phyloP scores from a whole-genome alignment of 30 jellyfish, hydroid and myxozoan species.

The Kudoa iwatai region DNA sequence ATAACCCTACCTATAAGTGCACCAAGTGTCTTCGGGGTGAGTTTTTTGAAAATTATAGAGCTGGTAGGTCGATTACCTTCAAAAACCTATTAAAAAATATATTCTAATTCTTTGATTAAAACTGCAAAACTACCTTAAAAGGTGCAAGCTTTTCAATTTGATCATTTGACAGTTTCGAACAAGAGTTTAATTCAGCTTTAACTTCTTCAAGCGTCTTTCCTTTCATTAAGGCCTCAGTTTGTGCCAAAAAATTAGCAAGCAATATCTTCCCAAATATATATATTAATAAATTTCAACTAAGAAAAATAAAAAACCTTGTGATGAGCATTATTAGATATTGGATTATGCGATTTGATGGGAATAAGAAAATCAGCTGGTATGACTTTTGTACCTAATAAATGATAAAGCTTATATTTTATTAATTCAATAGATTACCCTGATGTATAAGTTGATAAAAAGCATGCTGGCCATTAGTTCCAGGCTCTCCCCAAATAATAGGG shows the following conservation, averaged over 20 bases:
- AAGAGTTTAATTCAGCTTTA: slow-evolving; percentile 11
- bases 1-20: slow-evolving; percentile 17
- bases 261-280: slow-evolving; percentile 7
- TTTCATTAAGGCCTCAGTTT: slow-evolving; percentile 87
- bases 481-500: slow-evolving; percentile 4
- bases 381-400: slow-evolving; percentile 10
- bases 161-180: slow-evolving; percentile 7
- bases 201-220: slow-evolving; percentile 61
- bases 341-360: slow-evolving; percentile 50
- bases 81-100: slow-evolving; percentile 15
- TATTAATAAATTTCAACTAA: not conserved
- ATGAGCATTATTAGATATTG: slow-evolving; percentile 30
- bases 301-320: slow-evolving; percentile 19
- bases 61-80: slow-evolving; percentile 75
- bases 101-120: too few relatives aligned
- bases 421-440: not conserved
- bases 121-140: slow-evolving; percentile 49
- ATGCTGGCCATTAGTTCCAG: slow-evolving; percentile 4
- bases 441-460: slow-evolving; percentile 1
- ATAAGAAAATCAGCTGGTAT: slow-evolving; percentile 55
- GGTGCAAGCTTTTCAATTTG: slow-evolving; percentile 13
- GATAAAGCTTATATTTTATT: not conserved
- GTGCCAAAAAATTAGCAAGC: slow-evolving; percentile 75
- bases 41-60: slow-evolving; percentile 23
- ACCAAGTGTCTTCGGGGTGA: slow-evolving; percentile 65